Percentiles rank a stretch among this genome's conserved stretches.
phyloP scores from a whole-genome alignment of 2,888 invertebrate genomes.

The Keiferia lycopersicella region DNA sequence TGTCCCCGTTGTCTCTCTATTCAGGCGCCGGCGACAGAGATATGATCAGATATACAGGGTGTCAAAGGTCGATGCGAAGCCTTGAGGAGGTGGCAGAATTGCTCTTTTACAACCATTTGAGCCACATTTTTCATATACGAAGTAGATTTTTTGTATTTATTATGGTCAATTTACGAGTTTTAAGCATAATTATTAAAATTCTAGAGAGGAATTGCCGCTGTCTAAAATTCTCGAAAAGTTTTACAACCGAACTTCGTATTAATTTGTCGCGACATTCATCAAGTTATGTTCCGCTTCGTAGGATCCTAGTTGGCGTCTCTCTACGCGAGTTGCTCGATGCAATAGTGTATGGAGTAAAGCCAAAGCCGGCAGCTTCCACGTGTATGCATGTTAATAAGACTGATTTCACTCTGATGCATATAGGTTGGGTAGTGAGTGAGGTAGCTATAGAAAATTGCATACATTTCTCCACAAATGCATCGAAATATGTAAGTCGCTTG shows the following conservation, averaged over 20 bases:
- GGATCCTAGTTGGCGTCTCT: background rate
- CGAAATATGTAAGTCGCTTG: too few relatives aligned
- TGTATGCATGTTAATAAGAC: background rate
- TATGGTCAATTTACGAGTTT: too few relatives aligned
- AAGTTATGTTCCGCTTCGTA: background rate
- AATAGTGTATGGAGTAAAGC: background rate
- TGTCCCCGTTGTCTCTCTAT: constrained; percentile 46
- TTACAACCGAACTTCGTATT: background rate
- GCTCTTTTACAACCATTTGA: too few relatives aligned
- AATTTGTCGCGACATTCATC: constrained; percentile 4
- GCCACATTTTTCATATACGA: too few relatives aligned
- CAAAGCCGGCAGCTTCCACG: background rate
- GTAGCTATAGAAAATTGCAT: background rate
- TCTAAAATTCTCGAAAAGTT: background rate
- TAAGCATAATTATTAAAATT: too few relatives aligned
- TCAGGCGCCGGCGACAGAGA: constrained; percentile 1
- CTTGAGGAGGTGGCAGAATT: too few relatives aligned
- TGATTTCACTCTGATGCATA: background rate
- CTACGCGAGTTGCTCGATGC: background rate
- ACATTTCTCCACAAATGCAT: background rate
- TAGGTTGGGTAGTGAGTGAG: background rate
- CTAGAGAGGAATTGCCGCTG: background rate
- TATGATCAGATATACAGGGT: background rate
- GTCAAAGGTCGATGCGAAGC: too few relatives aligned
- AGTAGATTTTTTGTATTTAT: too few relatives aligned